Conservation (phyloP, 1,140 invertebrate genomes). For the Nautilus pompilius region DNA sequence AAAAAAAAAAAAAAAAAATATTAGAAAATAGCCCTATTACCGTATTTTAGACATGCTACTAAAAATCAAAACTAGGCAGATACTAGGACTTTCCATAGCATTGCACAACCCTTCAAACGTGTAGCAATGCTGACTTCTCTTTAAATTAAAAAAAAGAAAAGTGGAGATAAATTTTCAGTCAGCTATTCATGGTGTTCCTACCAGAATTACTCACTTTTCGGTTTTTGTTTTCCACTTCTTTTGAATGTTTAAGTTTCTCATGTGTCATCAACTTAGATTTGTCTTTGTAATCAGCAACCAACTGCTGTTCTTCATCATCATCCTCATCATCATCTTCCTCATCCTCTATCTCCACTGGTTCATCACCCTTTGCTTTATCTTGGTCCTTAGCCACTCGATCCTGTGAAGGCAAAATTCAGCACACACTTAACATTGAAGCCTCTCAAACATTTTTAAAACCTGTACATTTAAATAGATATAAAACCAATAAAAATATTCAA, state of each 20-base stretch:
- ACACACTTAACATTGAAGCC: no score
- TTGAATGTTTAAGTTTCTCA: neutral
- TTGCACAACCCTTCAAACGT: no score
- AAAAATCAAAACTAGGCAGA: no score
- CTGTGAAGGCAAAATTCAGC: neutral
- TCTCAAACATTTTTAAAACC: no score
- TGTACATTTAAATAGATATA: no score
- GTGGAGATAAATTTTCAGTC: neutral
- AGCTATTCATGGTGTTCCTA: neutral
- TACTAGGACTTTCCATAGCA: no score
- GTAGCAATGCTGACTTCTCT: no score
- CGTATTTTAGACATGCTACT: no score
- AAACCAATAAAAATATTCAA: no score
- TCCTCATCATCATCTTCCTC: slow-evolving; percentile 10
- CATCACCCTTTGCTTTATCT: neutral
- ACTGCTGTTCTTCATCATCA: slow-evolving; percentile 11
- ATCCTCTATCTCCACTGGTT: neutral
- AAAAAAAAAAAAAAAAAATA: no score
- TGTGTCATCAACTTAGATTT: neutral
- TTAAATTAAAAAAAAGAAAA: no score
- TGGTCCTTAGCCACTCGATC: neutral
- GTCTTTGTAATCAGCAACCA: neutral
- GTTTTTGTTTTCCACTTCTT: neutral
- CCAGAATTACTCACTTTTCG: neutral
- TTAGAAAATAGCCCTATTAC: no score